A percentile compares a stretch with the other conserved stretches of the same genome.
These are phyloP conservation scores for Nesometra sesokonis DNA, from an alignment of 35 echinoderm and acorn worm genomes.

Conservation along the genomic window DNA sequence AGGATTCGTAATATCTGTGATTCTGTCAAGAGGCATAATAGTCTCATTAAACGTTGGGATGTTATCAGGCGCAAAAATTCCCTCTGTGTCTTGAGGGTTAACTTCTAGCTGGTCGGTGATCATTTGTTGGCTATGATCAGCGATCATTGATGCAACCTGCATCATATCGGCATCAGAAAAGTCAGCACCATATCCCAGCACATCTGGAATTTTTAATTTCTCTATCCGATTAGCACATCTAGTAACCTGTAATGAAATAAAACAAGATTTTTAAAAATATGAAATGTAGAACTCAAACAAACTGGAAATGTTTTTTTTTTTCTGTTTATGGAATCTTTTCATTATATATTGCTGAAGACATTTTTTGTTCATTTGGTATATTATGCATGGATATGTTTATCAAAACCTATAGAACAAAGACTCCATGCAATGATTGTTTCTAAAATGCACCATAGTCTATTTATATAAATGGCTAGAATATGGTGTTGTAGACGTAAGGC, in stretches of 20 bases:
- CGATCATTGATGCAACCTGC: neutral
- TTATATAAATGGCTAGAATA: too few species aligned
- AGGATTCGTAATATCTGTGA: neutral
- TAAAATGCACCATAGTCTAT: too few species aligned
- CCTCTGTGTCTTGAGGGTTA: neutral
- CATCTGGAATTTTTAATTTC: neutral
- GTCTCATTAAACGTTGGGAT: neutral
- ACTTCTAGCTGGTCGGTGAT: neutral
- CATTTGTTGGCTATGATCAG: neutral
- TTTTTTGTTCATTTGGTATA: too few species aligned
- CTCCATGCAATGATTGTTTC: too few species aligned
- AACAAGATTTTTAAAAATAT: too few species aligned
- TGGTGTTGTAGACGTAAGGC: too few species aligned
- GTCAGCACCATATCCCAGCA: neutral
- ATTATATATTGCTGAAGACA: too few species aligned
- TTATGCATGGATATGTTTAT: too few species aligned
- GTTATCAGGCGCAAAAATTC: neutral
- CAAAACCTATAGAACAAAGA: too few species aligned
- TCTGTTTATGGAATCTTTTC: too few species aligned
- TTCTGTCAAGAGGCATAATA: neutral
- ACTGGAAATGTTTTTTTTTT: too few species aligned
- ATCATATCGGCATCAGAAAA: neutral
- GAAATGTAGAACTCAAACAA: too few species aligned
- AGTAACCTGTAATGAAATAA: neutral
- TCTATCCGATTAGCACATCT: neutral